phyloP scores from a whole-genome alignment of 2,797 vertebrate species.

The Furcifer pardalis region DNA sequence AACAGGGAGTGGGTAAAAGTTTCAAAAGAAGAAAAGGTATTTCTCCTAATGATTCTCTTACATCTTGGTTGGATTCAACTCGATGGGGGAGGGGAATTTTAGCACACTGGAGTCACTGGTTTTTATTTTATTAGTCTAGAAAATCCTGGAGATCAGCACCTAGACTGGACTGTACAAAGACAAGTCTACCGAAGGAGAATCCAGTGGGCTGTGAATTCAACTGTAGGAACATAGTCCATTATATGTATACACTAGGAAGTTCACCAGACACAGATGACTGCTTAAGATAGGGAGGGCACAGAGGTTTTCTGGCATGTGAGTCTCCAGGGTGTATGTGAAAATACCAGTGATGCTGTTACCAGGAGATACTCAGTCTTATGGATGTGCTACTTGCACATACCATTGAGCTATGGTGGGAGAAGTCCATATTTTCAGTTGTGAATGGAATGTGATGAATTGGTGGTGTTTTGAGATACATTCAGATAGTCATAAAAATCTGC shows the following conservation, averaged over 20 bases:
- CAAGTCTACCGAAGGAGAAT: too few relatives aligned
- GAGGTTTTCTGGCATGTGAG: too few relatives aligned
- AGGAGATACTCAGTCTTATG: too few relatives aligned
- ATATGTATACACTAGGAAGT: background rate
- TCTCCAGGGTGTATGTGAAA: background rate
- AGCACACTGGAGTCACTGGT: background rate
- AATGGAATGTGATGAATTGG: too few relatives aligned
- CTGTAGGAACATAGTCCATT: background rate
- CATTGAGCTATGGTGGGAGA: background rate
- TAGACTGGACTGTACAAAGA: background rate
- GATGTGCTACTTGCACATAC: background rate
- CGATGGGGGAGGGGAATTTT: background rate
- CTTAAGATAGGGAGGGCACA: background rate
- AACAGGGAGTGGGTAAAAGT: background rate
- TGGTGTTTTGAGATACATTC: too few relatives aligned
- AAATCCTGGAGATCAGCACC: background rate
- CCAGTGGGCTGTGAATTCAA: fast-evolving
- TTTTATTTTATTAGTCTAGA: background rate
- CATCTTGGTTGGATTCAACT: background rate
- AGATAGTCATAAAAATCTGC: too few relatives aligned
- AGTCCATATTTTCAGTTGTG: background rate
- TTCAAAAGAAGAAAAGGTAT: background rate
- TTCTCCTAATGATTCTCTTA: background rate
- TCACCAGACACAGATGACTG: background rate
- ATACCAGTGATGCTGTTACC: background rate